Evolutionary conservation across 2,888 invertebrate species (phyloP).

Genomic region (Agrochola lychnidis): DNA sequence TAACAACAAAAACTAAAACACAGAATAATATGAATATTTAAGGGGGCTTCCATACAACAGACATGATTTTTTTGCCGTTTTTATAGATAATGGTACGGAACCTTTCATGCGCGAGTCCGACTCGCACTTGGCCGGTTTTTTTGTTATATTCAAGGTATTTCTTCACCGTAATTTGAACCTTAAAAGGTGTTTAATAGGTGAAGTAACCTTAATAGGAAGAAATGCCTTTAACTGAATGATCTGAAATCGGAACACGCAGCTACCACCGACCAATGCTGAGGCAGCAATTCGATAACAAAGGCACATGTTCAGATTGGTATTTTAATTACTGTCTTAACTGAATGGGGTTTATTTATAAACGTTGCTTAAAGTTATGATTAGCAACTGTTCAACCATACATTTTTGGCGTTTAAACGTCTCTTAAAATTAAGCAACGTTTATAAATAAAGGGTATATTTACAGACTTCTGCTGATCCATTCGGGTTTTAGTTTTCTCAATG

Average conservation of each 20-base stretch:
- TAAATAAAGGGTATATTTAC: neutral
- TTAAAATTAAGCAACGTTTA: neutral
- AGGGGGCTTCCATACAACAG: too few species aligned
- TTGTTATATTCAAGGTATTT: neutral
- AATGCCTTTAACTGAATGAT: neutral
- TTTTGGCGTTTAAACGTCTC: neutral
- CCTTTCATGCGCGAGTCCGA: too few species aligned
- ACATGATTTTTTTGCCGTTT: too few species aligned
- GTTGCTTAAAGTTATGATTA: neutral
- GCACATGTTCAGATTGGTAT: neutral
- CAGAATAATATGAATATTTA: too few species aligned
- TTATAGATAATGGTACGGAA: too few species aligned
- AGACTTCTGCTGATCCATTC: constrained; percentile 3
- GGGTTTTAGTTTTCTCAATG: neutral
- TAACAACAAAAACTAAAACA: too few species aligned
- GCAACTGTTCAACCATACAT: neutral
- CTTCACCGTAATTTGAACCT: neutral
- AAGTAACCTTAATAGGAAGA: neutral
- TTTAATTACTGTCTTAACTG: neutral
- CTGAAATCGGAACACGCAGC: neutral
- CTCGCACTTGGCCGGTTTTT: neutral
- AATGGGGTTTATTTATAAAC: neutral
- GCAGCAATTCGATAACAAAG: neutral
- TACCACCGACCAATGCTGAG: neutral
- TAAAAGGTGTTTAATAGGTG: neutral